A percentile compares a stretch with the other conserved stretches of the same genome.
These are phyloP conservation scores for Hedychridium roseum DNA, from an alignment of 2,888 invertebrate genomes.

Conservation along the genomic window DNA sequence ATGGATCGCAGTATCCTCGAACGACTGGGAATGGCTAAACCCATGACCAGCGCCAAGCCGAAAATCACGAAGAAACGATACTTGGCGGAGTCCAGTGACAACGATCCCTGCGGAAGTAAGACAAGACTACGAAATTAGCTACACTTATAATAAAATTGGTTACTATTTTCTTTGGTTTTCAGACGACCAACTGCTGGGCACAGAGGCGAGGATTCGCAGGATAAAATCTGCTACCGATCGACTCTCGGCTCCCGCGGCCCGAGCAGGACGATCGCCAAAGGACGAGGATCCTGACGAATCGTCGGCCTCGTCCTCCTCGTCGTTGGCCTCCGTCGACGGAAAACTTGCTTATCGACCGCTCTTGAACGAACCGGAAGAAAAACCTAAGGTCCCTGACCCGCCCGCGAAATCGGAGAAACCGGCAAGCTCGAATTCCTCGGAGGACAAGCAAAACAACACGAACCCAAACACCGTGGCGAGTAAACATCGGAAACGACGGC, in stretches of 20 bases:
- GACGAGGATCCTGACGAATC: conserved; percentile 18
- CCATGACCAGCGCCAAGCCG: conserved; percentile 17
- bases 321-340: conserved; percentile 43
- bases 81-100: conserved; percentile 57
- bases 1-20: conserved; percentile 52
- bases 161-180: too few species aligned
- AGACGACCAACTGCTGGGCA: conserved; percentile 61
- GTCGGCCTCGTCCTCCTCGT: conserved; percentile 38
- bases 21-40: conserved; percentile 38
- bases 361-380: conserved; percentile 45
- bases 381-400: conserved; percentile 12
- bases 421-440: background rate
- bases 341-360: conserved; percentile 44
- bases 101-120: conserved; percentile 51
- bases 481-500: conserved; percentile 48
- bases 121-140: too few species aligned
- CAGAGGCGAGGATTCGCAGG: conserved; percentile 58
- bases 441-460: conserved; percentile 18
- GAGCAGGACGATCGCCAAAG: conserved; percentile 1
- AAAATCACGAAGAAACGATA: conserved; percentile 41
- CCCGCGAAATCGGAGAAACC: conserved; percentile 20
- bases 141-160: background rate
- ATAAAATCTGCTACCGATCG: conserved; percentile 59
- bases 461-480: conserved; percentile 25
- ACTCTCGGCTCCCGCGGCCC: conserved; percentile 24